Conservation (phyloP, 1,140 invertebrate genomes). For the Mercenaria mercenaria region DNA sequence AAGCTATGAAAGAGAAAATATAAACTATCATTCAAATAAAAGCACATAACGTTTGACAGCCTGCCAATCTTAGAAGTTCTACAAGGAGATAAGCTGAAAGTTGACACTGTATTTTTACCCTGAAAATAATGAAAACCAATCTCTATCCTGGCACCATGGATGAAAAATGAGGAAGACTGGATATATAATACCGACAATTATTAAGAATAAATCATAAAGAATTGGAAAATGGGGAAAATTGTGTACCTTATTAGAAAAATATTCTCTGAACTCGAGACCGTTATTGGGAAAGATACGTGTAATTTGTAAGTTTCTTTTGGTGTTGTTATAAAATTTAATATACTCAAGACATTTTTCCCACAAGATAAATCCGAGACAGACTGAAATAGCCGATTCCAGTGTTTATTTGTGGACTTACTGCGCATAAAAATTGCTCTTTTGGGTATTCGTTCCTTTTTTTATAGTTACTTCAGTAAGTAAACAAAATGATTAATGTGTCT, state of each 20-base stretch:
- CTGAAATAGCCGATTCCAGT: too few relatives aligned
- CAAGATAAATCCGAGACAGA: too few relatives aligned
- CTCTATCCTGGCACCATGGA: not conserved
- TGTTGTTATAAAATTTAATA: too few relatives aligned
- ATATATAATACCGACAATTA: not conserved
- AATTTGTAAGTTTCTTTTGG: too few relatives aligned
- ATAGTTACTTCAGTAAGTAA: not conserved
- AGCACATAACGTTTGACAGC: not conserved
- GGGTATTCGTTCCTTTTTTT: too few relatives aligned
- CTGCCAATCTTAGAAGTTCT: not conserved
- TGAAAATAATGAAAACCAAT: not conserved
- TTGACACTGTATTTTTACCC: not conserved
- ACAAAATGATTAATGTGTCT: not conserved
- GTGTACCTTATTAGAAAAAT: too few relatives aligned
- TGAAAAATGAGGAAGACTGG: not conserved
- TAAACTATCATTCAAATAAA: not conserved
- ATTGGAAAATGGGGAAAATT: constrained; percentile 6
- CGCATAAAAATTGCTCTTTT: too few relatives aligned
- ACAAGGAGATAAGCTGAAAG: not conserved
- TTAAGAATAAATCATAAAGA: not conserved
- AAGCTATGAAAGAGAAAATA: not conserved
- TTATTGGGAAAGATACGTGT: too few relatives aligned
- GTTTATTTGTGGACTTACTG: too few relatives aligned
- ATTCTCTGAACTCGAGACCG: too few relatives aligned
- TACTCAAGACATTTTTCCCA: too few relatives aligned